Percentiles rank a stretch among this genome's conserved stretches.
phyloP scores from a whole-genome alignment of 2,797 vertebrate species.

The Poecilia gillii region DNA sequence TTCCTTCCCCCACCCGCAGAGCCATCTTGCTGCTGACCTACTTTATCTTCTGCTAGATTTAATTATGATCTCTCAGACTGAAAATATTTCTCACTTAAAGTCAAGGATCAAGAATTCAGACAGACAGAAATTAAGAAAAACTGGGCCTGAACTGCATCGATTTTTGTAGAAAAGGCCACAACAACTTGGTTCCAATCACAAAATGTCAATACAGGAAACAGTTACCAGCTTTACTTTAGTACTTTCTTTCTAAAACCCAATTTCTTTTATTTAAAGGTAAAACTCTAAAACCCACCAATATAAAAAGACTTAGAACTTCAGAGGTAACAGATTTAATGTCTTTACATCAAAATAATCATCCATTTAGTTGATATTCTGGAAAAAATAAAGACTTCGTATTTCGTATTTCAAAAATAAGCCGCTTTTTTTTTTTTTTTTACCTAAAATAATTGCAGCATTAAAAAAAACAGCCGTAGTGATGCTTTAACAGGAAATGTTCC shows the following conservation, averaged over 20 bases:
- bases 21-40: constrained; percentile 57
- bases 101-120: constrained; percentile 57
- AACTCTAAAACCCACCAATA: background rate
- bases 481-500: background rate
- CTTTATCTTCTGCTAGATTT: constrained; percentile 58
- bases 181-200: constrained; percentile 87
- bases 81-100: constrained; percentile 70
- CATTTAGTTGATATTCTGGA: background rate
- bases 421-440: background rate
- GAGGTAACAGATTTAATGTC: background rate
- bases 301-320: background rate
- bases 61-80: constrained; percentile 62
- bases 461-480: background rate
- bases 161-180: constrained; percentile 83
- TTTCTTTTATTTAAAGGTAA: constrained; percentile 20
- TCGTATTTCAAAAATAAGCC: background rate
- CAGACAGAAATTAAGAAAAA: constrained; percentile 89
- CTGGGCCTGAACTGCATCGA: constrained; percentile 87
- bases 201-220: constrained; percentile 89
- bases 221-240: constrained; percentile 85
- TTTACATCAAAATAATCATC: background rate
- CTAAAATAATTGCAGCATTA: background rate
- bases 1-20: constrained; percentile 32
- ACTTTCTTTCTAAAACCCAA: constrained; percentile 26
- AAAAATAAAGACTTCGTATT: background rate